Evolutionary conservation across 2,888 invertebrate species (phyloP), one percentile per base, ranked within the genome.

Genomic region (Siphlonurus alternatus): DNA sequence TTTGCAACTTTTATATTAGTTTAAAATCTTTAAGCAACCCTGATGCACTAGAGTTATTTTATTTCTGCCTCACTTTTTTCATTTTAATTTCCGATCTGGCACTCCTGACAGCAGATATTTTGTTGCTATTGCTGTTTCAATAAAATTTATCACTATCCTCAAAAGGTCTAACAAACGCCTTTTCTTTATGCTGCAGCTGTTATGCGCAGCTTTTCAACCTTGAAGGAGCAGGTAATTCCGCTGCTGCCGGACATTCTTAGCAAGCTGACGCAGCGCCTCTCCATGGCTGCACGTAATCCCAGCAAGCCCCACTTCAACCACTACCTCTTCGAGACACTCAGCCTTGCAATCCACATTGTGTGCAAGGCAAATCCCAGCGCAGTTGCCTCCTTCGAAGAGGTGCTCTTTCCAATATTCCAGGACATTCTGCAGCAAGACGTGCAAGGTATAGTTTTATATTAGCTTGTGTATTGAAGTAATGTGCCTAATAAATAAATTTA

Each of bases 261-360:
- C 0, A 87, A 90, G 72, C 79, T 98, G 22, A 93, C 93, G 0
- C 83, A 86, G 68, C 92, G 93, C 75, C 77, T 98, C 59, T 78
- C 86, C 2, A 76, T 83, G 51, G 93, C 95, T 25, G 84, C 94
- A 63, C 91, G 91, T 78, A 98, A 97, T 79, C 93, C 98, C 0
- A 92, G 91, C 71, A 91, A 94, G 71, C 98, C 99, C 0, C 92
- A 96, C 75, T 98, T 98, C 79, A 98, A 98, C 79, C 99, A 99
- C 75, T 99, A 91, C 76, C 80, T 99, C 53, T 99, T 99, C 74
- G 99, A 99, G 79, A 90, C 93, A 0, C 79, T 99, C 54, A 91
- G 95, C 24, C 78, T 99, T 59, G 84, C 88, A 2, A 87, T 93
- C n/a, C 88, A 90, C 70, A 86, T 93, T 73, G 91, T 93, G 22